A percentile compares a stretch with the other conserved stretches of the same genome.
phyloP scores from a whole-genome alignment of 2,113 vertebrate species.

The Hydrolagus affinis region DNA sequence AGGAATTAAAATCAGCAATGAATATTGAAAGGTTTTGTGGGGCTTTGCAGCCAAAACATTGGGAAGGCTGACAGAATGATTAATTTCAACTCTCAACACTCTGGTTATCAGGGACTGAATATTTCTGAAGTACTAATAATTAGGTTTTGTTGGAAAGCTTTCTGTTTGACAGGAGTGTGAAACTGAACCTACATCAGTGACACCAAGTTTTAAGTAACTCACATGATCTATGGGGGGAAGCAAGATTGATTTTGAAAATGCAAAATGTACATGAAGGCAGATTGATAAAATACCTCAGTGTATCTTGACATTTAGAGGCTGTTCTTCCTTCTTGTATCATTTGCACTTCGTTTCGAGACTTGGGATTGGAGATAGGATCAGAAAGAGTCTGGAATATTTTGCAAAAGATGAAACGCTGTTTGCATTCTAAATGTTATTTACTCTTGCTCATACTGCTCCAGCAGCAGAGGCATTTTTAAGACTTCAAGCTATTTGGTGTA shows the following conservation, averaged over 20 bases:
- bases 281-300: background rate
- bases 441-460: background rate
- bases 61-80: background rate
- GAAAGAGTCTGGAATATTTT: background rate
- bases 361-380: background rate
- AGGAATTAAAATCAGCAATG: background rate
- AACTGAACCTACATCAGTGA: background rate
- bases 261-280: background rate
- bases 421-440: background rate
- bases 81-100: background rate
- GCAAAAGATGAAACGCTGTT: background rate
- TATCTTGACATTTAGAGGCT: background rate
- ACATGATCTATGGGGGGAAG: background rate
- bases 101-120: constrained; percentile 18
- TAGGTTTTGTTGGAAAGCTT: background rate
- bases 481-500: too few relatives aligned
- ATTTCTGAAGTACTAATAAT: constrained; percentile 10
- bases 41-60: constrained; percentile 18
- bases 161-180: background rate
- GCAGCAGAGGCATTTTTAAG: too few relatives aligned
- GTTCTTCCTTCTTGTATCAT: background rate
- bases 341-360: background rate
- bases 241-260: constrained; percentile 7
- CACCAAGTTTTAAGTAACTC: constrained; percentile 23
- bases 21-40: background rate